Evolutionary conservation across 2,797 vertebrate species (phyloP).

Genomic region (Enteromius argenteus): DNA sequence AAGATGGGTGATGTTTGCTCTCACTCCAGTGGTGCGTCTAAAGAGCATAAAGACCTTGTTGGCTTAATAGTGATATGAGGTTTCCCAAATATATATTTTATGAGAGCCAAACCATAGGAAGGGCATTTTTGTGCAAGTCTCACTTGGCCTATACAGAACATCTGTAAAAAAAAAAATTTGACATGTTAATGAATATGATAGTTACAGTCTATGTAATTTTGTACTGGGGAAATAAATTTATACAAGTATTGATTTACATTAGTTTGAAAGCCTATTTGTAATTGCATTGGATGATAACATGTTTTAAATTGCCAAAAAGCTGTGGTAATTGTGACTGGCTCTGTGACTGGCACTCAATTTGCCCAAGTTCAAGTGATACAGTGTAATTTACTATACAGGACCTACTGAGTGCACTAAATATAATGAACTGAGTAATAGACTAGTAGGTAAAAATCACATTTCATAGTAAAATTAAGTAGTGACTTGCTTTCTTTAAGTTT

Average conservation of each 20-base stretch:
- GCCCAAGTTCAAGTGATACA: not conserved
- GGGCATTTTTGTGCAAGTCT: not conserved
- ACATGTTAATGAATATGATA: not conserved
- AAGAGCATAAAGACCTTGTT: slow-evolving; percentile 13
- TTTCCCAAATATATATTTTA: slow-evolving; percentile 33
- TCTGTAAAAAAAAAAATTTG: not conserved
- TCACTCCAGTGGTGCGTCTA: slow-evolving; percentile 25
- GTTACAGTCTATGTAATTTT: not conserved
- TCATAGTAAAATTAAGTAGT: too few species aligned
- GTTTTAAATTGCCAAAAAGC: not conserved
- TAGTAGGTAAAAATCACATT: too few species aligned
- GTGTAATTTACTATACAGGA: not conserved
- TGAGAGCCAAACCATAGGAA: slow-evolving; percentile 2
- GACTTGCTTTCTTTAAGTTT: too few species aligned
- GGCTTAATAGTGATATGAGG: slow-evolving; percentile 16
- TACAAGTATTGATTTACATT: not conserved
- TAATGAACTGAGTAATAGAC: not conserved
- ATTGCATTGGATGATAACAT: not conserved
- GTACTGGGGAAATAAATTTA: not conserved
- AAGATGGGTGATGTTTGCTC: slow-evolving; percentile 27
- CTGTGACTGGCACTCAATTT: not conserved
- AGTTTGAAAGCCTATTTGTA: not conserved
- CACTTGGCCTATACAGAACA: not conserved
- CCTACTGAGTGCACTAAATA: not conserved
- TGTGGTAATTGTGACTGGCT: not conserved